Conservation (phyloP, 2,797 vertebrate genomes). For the Esox masquinongy region DNA sequence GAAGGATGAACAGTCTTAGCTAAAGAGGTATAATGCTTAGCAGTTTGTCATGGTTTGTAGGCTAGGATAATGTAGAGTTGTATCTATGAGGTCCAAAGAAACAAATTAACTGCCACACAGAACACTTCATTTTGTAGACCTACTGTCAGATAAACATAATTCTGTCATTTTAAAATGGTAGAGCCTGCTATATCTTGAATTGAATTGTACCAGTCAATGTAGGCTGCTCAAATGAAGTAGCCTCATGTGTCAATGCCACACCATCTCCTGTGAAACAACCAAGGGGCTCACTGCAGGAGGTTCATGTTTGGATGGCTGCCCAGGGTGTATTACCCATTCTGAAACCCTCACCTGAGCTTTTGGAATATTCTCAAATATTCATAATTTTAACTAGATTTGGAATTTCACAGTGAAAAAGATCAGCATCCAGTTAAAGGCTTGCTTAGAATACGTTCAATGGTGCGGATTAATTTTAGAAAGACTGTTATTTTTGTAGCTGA, state of each 20-base stretch:
- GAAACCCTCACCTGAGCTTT: background rate
- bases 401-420: background rate
- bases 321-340: background rate
- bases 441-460: background rate
- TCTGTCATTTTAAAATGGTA: background rate
- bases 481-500: background rate
- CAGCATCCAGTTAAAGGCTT: background rate
- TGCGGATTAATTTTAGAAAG: conserved; percentile 3
- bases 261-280: background rate
- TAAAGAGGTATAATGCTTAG: background rate
- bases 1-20: conserved; percentile 1
- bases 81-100: background rate
- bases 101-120: background rate
- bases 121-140: background rate
- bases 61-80: background rate
- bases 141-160: background rate
- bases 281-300: background rate
- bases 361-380: background rate
- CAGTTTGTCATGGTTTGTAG: background rate
- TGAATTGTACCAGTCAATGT: background rate
- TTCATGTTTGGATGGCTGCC: background rate
- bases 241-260: background rate
- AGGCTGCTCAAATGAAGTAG: background rate
- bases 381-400: background rate
- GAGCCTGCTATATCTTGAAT: background rate